A percentile compares a stretch with the other conserved stretches of the same genome.
Conservation (phyloP, 2,113 vertebrate genomes). For the Oxygymnocypris stewartii region DNA sequence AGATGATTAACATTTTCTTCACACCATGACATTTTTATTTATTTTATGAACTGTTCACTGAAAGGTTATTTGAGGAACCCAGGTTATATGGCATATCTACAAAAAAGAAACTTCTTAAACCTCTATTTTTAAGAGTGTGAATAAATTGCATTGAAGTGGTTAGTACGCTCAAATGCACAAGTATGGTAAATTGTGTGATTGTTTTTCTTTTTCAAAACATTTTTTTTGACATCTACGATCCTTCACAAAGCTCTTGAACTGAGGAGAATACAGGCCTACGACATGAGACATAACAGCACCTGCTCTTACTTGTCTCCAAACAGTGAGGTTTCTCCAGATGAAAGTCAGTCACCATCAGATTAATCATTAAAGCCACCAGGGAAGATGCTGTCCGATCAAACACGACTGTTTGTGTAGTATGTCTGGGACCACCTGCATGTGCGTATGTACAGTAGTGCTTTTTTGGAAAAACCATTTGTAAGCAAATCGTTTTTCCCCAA, state of each 20-base stretch:
- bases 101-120: background rate
- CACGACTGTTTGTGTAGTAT: constrained; percentile 69
- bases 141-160: background rate
- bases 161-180: background rate
- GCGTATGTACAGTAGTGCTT: constrained; percentile 60
- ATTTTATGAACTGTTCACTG: background rate
- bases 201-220: constrained; percentile 25
- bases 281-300: constrained; percentile 74
- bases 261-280: constrained; percentile 48
- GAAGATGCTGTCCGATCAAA: constrained; percentile 61
- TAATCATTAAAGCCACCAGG: constrained; percentile 75
- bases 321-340: constrained; percentile 66
- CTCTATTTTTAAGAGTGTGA: background rate
- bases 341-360: constrained; percentile 75
- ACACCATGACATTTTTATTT: background rate
- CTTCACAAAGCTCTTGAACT: constrained; percentile 15
- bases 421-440: constrained; percentile 76
- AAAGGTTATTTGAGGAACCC: background rate
- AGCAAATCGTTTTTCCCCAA: constrained; percentile 55
- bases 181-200: background rate
- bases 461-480: constrained; percentile 72
- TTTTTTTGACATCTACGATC: background rate
- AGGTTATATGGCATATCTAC: background rate
- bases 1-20: background rate
- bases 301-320: constrained; percentile 71